phyloP scores from a whole-genome alignment of 2,888 invertebrate genomes.

The Drosophila falleni region DNA sequence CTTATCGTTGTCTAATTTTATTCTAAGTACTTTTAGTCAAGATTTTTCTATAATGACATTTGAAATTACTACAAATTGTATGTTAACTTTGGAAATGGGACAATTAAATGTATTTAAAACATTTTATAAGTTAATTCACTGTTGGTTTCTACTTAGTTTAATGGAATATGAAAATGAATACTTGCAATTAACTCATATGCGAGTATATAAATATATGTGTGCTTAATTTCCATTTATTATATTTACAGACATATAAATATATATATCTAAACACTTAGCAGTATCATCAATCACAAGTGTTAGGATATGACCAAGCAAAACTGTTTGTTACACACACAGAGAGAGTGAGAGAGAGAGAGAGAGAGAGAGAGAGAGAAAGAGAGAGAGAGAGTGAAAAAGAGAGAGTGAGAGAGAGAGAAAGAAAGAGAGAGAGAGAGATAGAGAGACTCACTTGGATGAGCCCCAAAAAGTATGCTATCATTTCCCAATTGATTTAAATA shows the following conservation, averaged over 20 bases:
- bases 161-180: slow-evolving; percentile 7
- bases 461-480: slow-evolving; percentile 32
- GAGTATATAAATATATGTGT: slow-evolving; percentile 9
- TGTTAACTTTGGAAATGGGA: background rate
- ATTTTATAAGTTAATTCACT: slow-evolving; percentile 27
- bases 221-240: slow-evolving; percentile 38
- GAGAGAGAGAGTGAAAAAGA: too few relatives aligned
- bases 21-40: background rate
- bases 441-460: background rate
- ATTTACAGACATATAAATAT: background rate
- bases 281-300: slow-evolving; percentile 57
- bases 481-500: slow-evolving; percentile 47
- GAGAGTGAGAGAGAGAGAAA: too few relatives aligned
- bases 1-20: background rate
- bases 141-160: background rate
- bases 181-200: slow-evolving; percentile 14
- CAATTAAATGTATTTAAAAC: slow-evolving; percentile 14
- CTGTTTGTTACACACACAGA: slow-evolving; percentile 2
- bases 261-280: slow-evolving; percentile 45
- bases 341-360: too few relatives aligned
- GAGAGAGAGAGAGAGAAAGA: too few relatives aligned
- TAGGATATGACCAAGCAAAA: slow-evolving; percentile 33
- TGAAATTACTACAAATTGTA: background rate
- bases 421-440: too few relatives aligned
- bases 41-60: background rate